Percentiles rank a stretch among this genome's conserved stretches.
Evolutionary conservation across 2,888 invertebrate genomes (phyloP).

Genomic region (Diogma glabrata): DNA sequence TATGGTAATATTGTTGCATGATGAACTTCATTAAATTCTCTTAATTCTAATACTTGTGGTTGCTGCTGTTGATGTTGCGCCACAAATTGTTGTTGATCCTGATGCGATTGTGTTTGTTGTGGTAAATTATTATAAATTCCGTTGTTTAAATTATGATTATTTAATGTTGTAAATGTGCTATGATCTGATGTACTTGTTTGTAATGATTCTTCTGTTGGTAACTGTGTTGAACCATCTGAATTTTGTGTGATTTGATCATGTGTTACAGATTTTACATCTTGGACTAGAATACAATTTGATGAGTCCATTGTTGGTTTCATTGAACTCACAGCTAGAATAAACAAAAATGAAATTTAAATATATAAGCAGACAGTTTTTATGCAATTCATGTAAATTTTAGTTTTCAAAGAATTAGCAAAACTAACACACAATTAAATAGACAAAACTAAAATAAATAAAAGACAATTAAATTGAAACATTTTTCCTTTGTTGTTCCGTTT

Average conservation of each 20-base stretch:
- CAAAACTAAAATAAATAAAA: no score
- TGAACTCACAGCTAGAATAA: slow-evolving; percentile 74
- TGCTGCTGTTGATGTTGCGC: slow-evolving; percentile 61
- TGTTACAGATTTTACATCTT: slow-evolving; percentile 63
- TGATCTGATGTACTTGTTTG: slow-evolving; percentile 60
- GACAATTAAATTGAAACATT: no score
- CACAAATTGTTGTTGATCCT: slow-evolving; percentile 34
- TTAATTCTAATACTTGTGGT: slow-evolving; percentile 67
- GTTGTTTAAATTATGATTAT: slow-evolving; percentile 34
- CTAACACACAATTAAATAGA: no score
- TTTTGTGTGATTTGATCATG: slow-evolving; percentile 76
- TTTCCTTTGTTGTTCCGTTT: no score
- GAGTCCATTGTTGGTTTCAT: slow-evolving; percentile 82
- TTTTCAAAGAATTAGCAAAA: no score
- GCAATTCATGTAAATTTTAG: not conserved
- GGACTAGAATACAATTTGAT: slow-evolving; percentile 80
- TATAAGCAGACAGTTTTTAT: no score
- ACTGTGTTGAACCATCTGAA: slow-evolving; percentile 50
- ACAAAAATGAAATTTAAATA: slow-evolving; percentile 14
- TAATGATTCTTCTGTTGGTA: slow-evolving; percentile 66
- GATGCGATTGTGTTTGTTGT: slow-evolving; percentile 29
- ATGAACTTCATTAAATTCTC: slow-evolving; percentile 74
- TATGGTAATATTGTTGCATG: slow-evolving; percentile 78
- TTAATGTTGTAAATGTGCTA: slow-evolving; percentile 41
- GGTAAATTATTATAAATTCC: slow-evolving; percentile 28